These are phyloP conservation scores for Macaria notata DNA, from an alignment of 2,888 invertebrate genomes.

Conservation along the genomic window DNA sequence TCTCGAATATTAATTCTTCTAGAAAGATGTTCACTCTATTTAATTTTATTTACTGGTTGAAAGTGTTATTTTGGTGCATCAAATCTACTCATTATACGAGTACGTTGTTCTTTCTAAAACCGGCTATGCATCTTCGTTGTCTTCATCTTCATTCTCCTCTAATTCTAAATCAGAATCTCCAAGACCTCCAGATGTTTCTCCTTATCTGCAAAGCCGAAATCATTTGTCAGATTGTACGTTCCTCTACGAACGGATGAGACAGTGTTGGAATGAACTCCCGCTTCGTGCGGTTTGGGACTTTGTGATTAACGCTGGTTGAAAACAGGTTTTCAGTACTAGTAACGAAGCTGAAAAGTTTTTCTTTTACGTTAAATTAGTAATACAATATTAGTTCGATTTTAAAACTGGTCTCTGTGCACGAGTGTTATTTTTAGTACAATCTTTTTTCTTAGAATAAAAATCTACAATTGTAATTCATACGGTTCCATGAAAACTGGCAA, in stretches of 20 bases:
- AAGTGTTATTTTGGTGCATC: background rate
- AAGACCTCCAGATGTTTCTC: conserved; percentile 6
- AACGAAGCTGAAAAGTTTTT: too few relatives aligned
- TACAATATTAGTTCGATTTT: too few relatives aligned
- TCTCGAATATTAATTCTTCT: background rate
- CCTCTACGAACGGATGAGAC: conserved; percentile 10
- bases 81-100: background rate
- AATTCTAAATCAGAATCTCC: background rate
- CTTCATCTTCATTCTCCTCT: background rate
- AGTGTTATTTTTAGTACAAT: too few relatives aligned
- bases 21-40: background rate
- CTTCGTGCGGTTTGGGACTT: conserved; percentile 12
- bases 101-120: background rate
- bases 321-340: background rate
- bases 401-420: too few relatives aligned
- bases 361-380: too few relatives aligned
- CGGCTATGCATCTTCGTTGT: background rate
- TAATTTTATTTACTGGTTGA: background rate
- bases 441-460: too few relatives aligned
- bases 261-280: background rate
- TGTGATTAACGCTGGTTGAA: conserved; percentile 8
- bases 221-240: conserved; percentile 15
- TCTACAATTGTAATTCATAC: too few relatives aligned
- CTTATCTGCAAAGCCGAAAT: conserved; percentile 13
- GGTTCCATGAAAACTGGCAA: conserved; percentile 1